A percentile compares a stretch with the other conserved stretches of the same genome.
These are phyloP conservation scores for Pentamera pediparva DNA, from an alignment of 53 echinoderm and acorn worm species.

Conservation along the genomic window DNA sequence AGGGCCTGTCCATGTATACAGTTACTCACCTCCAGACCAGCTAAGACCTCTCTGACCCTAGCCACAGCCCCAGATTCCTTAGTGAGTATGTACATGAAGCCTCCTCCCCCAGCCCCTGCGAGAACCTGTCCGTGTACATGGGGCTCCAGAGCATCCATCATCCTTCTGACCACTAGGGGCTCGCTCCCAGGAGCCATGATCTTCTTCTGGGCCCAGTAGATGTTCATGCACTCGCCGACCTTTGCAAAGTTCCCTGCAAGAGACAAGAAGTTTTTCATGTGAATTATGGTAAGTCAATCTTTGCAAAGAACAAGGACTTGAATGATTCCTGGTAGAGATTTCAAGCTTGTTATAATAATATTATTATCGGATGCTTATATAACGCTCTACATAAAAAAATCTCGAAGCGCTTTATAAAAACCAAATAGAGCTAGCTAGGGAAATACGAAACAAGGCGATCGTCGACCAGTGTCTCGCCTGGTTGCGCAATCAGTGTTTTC, in stretches of 20 bases:
- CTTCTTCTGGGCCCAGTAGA: slow-evolving; percentile 89
- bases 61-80: slow-evolving; percentile 68
- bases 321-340: neutral
- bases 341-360: too few species aligned
- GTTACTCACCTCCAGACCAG: slow-evolving; percentile 61
- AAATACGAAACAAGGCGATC: neutral
- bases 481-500: too few species aligned
- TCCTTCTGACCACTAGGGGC: slow-evolving; percentile 59
- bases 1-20: too few species aligned
- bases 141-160: slow-evolving; percentile 84
- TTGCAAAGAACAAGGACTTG: neutral
- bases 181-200: slow-evolving; percentile 93
- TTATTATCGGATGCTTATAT: too few species aligned
- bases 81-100: slow-evolving; percentile 88
- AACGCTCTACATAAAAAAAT: too few species aligned
- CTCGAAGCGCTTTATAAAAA: too few species aligned
- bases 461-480: too few species aligned
- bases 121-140: slow-evolving; percentile 79
- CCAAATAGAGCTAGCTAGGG: too few species aligned
- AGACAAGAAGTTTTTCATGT: too few species aligned
- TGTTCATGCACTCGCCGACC: slow-evolving; percentile 75
- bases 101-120: slow-evolving; percentile 86
- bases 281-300: too few species aligned
- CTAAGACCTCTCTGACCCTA: slow-evolving; percentile 63
- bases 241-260: slow-evolving; percentile 70